Percentiles rank a stretch among this genome's conserved stretches.
Conservation (phyloP, 2,113 vertebrate genomes). For the Columba janthina region DNA sequence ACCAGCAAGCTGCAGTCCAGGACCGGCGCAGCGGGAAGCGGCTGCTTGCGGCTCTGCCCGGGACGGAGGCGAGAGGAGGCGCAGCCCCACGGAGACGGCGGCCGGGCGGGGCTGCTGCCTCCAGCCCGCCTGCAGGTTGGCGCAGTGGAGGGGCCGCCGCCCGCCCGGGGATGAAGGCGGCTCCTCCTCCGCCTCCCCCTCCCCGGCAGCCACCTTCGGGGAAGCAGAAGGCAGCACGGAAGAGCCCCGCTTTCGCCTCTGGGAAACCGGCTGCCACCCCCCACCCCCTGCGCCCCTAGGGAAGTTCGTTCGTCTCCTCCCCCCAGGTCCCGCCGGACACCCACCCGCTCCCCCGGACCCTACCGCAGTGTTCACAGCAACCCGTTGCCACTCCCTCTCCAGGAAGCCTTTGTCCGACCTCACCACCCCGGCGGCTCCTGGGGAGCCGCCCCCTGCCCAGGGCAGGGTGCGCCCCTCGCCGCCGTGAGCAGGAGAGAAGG, state of each 20-base stretch:
- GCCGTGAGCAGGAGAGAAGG: neutral
- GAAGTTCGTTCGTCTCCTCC: neutral
- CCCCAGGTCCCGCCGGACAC: neutral
- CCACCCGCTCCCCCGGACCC: neutral
- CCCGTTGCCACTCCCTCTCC: neutral
- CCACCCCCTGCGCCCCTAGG: neutral
- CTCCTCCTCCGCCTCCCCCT: slow-evolving; percentile 9
- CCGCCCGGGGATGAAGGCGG: neutral
- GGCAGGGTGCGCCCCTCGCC: neutral
- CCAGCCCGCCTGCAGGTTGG: slow-evolving; percentile 69
- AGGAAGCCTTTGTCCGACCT: slow-evolving; percentile 38
- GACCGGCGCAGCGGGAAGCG: neutral
- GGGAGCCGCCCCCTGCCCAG: neutral
- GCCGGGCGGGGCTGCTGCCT: slow-evolving; percentile 6
- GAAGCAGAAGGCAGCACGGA: neutral
- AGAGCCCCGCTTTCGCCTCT: neutral
- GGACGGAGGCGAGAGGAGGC: neutral
- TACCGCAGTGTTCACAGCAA: neutral
- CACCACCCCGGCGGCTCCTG: neutral
- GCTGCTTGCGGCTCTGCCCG: neutral
- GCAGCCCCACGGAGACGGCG: slow-evolving; percentile 25
- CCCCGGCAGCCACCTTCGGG: slow-evolving; percentile 1
- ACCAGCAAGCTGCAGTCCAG: neutral
- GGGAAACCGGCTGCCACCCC: neutral
- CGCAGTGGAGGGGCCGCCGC: slow-evolving; percentile 69